phyloP scores from a whole-genome alignment of 2,888 invertebrate species.

The Papilio demoleus region DNA sequence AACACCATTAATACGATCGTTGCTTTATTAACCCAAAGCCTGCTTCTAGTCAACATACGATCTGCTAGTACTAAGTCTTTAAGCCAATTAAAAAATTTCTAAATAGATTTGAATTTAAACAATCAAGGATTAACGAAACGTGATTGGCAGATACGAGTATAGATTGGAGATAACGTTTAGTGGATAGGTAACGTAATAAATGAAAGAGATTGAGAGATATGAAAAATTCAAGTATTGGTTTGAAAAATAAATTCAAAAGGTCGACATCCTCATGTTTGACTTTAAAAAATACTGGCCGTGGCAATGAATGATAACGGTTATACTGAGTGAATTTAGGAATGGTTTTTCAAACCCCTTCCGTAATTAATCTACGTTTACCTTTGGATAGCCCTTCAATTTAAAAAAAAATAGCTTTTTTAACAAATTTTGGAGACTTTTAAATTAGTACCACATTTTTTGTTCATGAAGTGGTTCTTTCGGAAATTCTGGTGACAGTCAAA shows the following conservation, averaged over 20 bases:
- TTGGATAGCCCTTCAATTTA: too few relatives aligned
- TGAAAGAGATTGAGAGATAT: constrained; percentile 5
- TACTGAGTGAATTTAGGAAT: neutral
- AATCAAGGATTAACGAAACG: neutral
- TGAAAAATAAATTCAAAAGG: constrained; percentile 5
- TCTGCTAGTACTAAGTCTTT: too few relatives aligned
- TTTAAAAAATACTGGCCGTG: neutral
- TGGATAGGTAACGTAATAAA: neutral
- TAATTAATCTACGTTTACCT: neutral
- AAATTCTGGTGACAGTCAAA: too few relatives aligned
- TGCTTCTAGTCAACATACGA: too few relatives aligned
- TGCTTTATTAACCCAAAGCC: neutral
- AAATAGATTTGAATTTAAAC: too few relatives aligned
- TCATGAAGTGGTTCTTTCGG: too few relatives aligned
- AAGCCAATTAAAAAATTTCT: too few relatives aligned
- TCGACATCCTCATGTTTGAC: neutral
- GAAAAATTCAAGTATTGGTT: neutral
- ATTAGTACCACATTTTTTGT: too few relatives aligned
- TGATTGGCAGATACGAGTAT: constrained; percentile 4
- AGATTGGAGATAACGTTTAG: constrained; percentile 4
- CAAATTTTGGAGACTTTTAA: too few relatives aligned
- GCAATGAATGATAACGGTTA: neutral
- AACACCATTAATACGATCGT: too few relatives aligned
- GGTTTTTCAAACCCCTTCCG: neutral
- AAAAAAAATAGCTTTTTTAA: too few relatives aligned